Evolutionary conservation across 37 sponge, comb jelly and placozoan genomes (phyloP).

Genomic region (Beroe ovata): DNA sequence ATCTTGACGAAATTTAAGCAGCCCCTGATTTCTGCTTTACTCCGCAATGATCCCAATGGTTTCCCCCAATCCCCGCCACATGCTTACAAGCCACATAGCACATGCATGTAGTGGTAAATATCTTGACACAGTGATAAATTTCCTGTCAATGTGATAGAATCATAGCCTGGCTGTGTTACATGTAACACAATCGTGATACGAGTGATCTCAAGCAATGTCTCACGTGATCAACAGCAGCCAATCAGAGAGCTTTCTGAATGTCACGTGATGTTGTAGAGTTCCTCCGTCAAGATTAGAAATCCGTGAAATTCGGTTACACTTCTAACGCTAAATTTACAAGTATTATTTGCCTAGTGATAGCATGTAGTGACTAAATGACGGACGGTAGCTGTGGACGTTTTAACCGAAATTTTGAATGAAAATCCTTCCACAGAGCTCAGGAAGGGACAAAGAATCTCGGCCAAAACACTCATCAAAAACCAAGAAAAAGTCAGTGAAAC

Average conservation of each 20-base stretch:
- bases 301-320: neutral
- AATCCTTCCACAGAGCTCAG: neutral
- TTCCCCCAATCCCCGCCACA: too few species aligned
- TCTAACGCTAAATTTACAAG: neutral
- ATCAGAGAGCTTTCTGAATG: neutral
- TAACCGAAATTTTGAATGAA: neutral
- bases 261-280: neutral
- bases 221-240: neutral
- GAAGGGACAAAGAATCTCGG: neutral
- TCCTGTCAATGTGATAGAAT: neutral
- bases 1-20: too few species aligned
- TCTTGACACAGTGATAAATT: conserved; percentile 39
- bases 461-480: neutral
- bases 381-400: neutral
- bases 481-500: neutral
- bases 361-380: neutral
- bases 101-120: conserved; percentile 2
- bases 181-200: neutral
- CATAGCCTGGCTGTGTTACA: neutral
- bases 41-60: too few species aligned
- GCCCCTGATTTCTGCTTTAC: too few species aligned
- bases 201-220: neutral
- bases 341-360: neutral
- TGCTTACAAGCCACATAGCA: neutral
- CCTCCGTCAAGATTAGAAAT: neutral